phyloP scores from a whole-genome alignment of 2,888 invertebrate species.

The Eupeodes latifasciatus region DNA sequence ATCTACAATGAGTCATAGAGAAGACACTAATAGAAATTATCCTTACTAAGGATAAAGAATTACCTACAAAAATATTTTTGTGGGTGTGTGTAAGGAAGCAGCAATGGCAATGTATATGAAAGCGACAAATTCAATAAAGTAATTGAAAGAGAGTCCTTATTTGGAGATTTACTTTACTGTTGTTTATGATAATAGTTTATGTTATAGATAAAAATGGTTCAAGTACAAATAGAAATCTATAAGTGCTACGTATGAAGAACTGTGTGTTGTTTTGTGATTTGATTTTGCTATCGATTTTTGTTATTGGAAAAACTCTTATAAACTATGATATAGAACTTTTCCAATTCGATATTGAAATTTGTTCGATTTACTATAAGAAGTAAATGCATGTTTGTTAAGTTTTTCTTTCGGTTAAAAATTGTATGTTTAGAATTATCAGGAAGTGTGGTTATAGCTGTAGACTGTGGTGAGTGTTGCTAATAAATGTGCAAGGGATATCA shows the following conservation, averaged over 20 bases:
- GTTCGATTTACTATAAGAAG: too few relatives aligned
- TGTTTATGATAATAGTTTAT: slow-evolving; percentile 48
- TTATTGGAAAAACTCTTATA: too few relatives aligned
- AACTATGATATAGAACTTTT: too few relatives aligned
- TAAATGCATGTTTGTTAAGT: too few relatives aligned
- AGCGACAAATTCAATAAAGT: slow-evolving; percentile 51
- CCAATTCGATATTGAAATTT: too few relatives aligned
- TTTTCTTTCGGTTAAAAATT: too few relatives aligned
- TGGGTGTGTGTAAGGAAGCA: too few relatives aligned
- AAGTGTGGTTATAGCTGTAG: too few relatives aligned
- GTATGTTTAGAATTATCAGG: too few relatives aligned
- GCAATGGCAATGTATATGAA: background rate
- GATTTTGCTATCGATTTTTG: background rate
- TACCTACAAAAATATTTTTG: background rate
- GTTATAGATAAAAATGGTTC: background rate
- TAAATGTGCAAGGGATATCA: too few relatives aligned
- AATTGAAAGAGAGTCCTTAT: slow-evolving; percentile 48
- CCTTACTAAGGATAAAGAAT: slow-evolving; percentile 6
- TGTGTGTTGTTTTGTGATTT: slow-evolving; percentile 1
- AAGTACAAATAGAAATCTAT: slow-evolving; percentile 5
- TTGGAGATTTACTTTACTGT: slow-evolving; percentile 37
- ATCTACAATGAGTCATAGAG: background rate
- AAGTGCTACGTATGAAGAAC: background rate
- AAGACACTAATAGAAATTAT: slow-evolving; percentile 37
- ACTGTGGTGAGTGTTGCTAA: too few relatives aligned